Evolutionary conservation across 2,113 vertebrate genomes (phyloP), one percentile per base, ranked within the genome.

Genomic region (Melanotaenia duboulayi): DNA sequence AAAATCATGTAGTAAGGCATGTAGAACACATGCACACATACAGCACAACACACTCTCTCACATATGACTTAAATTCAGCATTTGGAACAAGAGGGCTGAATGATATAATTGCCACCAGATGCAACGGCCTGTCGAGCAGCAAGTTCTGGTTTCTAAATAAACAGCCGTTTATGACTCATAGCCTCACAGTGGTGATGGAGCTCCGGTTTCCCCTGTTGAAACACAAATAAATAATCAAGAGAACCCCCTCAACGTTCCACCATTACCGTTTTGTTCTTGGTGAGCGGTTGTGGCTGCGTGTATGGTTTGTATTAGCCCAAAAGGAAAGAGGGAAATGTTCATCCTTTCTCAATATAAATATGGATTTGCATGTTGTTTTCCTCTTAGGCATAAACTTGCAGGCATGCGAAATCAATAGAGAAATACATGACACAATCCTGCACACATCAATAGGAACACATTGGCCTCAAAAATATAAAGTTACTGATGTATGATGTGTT

Each of bases 171-270:
- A 87, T 93, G 93, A 94, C 74, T 94, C 92, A 93, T 81, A 74
- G 81, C 72, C 69, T 88, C 89, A 85, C 72, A 70, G 90, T 87
- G 87, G 85, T 87, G 85, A 90, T 76, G 49, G 86, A 86, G 84
- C 81, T 92, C 92, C 59, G 77, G 89, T 92, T 93, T 91, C 85
- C 88, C 74, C 82, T 64, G 73, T 87, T 82, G 74, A 87, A 93
- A 93, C 89, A 90, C 90, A 94, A 94, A 93, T 93, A 94, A 94
- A 93, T 93, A 93, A 92, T 85, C 82, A 78, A 80, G 75, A 77
- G 74, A 79, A 79, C 86, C 87, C 84, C 88, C 85, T 42, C 82
- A 73, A 65, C 50, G 76, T 81, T 84, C 74, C 61, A 71, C 80
- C 82, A 63, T 84, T 86, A 82, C 81, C 67, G 66, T 85, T 82